Conservation (phyloP, 2,113 vertebrate species). For the Pandion haliaetus region DNA sequence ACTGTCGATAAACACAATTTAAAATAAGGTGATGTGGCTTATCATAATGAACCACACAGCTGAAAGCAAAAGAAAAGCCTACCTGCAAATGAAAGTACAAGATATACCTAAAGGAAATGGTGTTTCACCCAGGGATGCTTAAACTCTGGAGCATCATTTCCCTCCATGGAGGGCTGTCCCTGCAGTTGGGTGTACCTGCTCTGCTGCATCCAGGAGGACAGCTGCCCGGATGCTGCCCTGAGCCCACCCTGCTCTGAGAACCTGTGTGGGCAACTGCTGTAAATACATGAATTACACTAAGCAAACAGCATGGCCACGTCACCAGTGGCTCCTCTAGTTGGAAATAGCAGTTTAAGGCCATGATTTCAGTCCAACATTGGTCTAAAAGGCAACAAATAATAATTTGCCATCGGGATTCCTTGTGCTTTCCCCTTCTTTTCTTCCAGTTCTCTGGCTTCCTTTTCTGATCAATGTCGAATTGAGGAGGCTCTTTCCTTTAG, state of each 20-base stretch:
- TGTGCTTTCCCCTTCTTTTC: neutral
- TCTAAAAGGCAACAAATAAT: neutral
- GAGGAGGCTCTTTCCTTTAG: neutral
- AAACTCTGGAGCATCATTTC: neutral
- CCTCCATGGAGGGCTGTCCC: neutral
- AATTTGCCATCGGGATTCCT: neutral
- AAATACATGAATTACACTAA: neutral
- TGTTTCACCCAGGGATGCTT: neutral
- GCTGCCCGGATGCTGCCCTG: neutral
- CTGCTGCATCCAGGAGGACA: neutral
- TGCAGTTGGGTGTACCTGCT: neutral
- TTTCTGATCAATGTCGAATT: rapidly evolving
- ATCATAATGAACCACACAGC: neutral
- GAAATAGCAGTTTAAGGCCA: neutral
- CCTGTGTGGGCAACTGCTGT: neutral
- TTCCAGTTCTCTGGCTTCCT: neutral
- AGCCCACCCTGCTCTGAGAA: neutral
- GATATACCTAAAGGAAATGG: neutral
- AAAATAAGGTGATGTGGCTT: neutral
- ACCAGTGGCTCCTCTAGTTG: neutral
- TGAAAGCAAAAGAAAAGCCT: neutral
- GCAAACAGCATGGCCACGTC: rapidly evolving
- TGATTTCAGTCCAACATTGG: neutral
- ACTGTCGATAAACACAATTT: neutral
- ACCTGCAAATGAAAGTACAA: neutral